Evolutionary conservation across 2,888 invertebrate species (phyloP).

Genomic region (Seira sanloemensis): DNA sequence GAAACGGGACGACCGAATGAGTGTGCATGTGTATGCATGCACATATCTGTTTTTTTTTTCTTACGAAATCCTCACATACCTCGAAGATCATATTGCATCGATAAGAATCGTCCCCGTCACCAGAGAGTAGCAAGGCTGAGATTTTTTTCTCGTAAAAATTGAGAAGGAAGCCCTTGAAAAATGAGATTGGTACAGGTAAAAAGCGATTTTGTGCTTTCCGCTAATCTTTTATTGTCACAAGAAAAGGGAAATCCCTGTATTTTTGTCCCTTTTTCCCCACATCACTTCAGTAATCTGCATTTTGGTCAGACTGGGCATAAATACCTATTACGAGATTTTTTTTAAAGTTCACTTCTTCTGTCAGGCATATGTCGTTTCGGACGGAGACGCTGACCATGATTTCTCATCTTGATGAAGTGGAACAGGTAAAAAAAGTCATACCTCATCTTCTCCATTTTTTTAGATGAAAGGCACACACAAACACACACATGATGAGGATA

Average conservation of each 20-base stretch:
- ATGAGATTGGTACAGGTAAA: conserved; percentile 10
- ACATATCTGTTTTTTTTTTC: background rate
- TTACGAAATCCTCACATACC: background rate
- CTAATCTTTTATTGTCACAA: conserved; percentile 10
- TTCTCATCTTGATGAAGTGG: conserved; percentile 11
- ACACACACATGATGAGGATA: conserved; percentile 14
- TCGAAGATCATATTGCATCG: conserved; percentile 28
- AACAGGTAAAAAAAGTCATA: conserved; percentile 27
- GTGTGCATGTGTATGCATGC: too few relatives aligned
- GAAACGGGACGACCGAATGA: too few relatives aligned
- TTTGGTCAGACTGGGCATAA: background rate
- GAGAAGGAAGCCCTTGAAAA: conserved; percentile 25
- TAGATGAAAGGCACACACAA: background rate
- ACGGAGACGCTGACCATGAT: conserved; percentile 9
- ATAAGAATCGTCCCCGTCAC: conserved; percentile 25
- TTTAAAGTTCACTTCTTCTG: conserved; percentile 10
- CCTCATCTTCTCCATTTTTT: background rate
- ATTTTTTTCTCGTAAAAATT: conserved; percentile 9
- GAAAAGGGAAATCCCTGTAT: background rate
- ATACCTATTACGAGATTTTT: too few relatives aligned
- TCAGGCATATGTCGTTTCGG: conserved; percentile 24
- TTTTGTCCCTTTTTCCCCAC: background rate
- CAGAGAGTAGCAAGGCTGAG: background rate
- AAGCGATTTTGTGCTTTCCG: background rate
- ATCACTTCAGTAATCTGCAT: background rate